Evolutionary conservation across 2,797 vertebrate species (phyloP).

Genomic region (Hylomyscus alleni): DNA sequence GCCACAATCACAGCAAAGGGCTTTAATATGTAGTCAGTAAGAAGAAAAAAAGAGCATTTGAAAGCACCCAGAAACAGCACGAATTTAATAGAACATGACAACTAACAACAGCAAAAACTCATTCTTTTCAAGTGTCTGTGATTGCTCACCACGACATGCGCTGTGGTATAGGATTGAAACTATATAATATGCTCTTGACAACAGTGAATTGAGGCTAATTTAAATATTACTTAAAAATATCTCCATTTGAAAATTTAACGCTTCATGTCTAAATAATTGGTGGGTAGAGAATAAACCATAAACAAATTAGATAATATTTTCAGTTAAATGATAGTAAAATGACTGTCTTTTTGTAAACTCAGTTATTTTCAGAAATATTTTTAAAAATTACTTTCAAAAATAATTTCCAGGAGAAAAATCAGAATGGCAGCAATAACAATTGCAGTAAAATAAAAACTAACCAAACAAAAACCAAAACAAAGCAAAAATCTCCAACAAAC

Average conservation of each 20-base stretch:
- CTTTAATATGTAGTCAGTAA: background rate
- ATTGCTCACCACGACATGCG: background rate
- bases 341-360: background rate
- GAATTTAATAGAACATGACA: background rate
- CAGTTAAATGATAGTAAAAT: background rate
- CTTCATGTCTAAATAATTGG: background rate
- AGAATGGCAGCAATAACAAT: background rate
- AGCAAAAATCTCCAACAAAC: background rate
- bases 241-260: constrained; percentile 3
- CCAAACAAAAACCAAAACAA: background rate
- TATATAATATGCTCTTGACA: background rate
- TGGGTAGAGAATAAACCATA: background rate
- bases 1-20: background rate
- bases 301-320: background rate
- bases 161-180: background rate
- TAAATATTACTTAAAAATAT: background rate
- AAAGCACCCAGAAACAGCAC: background rate
- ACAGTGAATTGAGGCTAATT: background rate
- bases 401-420: background rate
- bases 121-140: background rate
- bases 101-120: background rate
- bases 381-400: background rate
- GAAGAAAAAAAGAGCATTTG: constrained; percentile 2
- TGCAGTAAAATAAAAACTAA: background rate
- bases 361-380: background rate